A percentile compares a stretch with the other conserved stretches of the same genome.
Evolutionary conservation across 1,140 invertebrate genomes (phyloP).

Genomic region (Ctenoplectra terminalis): DNA sequence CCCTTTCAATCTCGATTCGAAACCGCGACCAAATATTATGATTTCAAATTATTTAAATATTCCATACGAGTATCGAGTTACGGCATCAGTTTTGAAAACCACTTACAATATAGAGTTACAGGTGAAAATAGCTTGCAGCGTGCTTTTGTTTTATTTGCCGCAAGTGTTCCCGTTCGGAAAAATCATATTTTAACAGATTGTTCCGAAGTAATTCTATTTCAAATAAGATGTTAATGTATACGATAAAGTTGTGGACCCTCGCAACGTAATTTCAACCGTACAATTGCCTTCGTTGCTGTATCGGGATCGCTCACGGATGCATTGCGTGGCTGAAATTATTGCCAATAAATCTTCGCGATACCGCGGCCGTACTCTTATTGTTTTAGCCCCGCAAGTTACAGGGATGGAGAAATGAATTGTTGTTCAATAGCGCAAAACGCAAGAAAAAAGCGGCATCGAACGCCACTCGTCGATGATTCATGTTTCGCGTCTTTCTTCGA

Average conservation of each 20-base stretch:
- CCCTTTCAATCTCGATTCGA: not conserved
- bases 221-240: slow-evolving; percentile 32
- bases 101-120: not conserved
- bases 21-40: not conserved
- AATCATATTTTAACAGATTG: not conserved
- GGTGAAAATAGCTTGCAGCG: not conserved
- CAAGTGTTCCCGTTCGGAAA: not conserved
- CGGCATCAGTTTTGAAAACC: not conserved
- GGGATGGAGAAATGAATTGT: slow-evolving; percentile 63
- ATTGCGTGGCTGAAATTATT: slow-evolving; percentile 61
- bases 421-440: slow-evolving; percentile 53
- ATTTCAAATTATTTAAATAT: not conserved
- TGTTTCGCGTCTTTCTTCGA: slow-evolving; percentile 38
- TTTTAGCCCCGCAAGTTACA: slow-evolving; percentile 52
- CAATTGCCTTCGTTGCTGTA: slow-evolving; percentile 42
- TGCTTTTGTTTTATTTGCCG: not conserved
- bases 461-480: slow-evolving; percentile 56
- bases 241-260: not conserved
- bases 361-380: slow-evolving; percentile 63
- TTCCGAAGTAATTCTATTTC: slow-evolving; percentile 2
- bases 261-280: slow-evolving; percentile 43
- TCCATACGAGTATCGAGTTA: not conserved
- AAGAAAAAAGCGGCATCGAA: slow-evolving; percentile 36
- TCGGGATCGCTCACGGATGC: slow-evolving; percentile 41
- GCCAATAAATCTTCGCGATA: slow-evolving; percentile 63